Evolutionary conservation across 2,888 invertebrate genomes (phyloP).

Genomic region (Diplolepis rosae): DNA sequence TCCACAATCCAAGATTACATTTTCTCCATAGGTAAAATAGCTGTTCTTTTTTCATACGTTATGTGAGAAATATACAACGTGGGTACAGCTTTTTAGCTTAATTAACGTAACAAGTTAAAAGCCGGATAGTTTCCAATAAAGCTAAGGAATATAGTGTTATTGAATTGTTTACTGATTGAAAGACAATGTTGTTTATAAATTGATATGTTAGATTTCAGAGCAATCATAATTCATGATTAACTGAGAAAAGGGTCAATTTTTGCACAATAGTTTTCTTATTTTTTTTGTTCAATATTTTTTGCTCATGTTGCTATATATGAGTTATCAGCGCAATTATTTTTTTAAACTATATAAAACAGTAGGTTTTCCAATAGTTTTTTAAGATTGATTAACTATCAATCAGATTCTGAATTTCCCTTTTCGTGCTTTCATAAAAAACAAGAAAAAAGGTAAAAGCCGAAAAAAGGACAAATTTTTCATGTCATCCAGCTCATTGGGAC

Average conservation of each 20-base stretch:
- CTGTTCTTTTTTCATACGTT: neutral
- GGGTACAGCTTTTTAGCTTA: slow-evolving; percentile 28
- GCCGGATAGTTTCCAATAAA: neutral
- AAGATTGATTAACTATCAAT: neutral
- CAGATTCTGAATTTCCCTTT: neutral
- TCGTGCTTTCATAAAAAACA: slow-evolving; percentile 36
- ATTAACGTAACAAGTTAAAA: neutral
- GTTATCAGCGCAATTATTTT: no score
- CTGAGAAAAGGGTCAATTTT: no score
- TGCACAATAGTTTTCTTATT: no score
- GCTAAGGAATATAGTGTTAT: neutral
- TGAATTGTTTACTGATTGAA: neutral
- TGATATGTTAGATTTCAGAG: no score
- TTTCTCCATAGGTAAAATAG: neutral
- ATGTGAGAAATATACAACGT: neutral
- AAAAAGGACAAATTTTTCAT: neutral
- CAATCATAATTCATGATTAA: no score
- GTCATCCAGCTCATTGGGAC: neutral
- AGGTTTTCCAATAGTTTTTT: neutral
- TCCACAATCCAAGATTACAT: neutral
- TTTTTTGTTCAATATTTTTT: no score
- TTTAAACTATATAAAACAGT: no score
- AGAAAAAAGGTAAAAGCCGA: neutral
- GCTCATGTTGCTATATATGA: no score
- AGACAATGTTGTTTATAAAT: neutral